Conservation (phyloP, 2,113 vertebrate genomes). For the Psittacula cyanocephala region DNA sequence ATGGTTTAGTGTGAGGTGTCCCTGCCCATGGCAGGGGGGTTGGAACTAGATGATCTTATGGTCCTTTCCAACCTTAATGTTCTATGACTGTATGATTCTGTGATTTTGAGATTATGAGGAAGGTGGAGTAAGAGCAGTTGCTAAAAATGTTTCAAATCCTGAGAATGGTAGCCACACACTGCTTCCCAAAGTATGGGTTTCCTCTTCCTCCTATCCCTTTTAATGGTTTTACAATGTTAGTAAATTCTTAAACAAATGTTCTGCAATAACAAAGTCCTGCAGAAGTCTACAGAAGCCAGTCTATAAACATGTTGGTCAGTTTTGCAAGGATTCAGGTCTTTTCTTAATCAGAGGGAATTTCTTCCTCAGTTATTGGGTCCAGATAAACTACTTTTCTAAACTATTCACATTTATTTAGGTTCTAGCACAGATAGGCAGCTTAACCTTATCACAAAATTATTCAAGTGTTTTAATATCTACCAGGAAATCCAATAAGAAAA, state of each 20-base stretch:
- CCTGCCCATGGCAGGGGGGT: too few species aligned
- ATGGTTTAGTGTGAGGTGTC: too few species aligned
- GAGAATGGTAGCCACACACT: background rate
- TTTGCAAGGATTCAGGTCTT: background rate
- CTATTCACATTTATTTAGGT: background rate
- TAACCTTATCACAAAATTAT: background rate
- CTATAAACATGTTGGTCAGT: background rate
- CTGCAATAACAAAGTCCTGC: background rate
- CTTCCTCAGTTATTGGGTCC: background rate
- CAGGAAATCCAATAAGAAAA: background rate
- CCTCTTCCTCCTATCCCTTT: background rate
- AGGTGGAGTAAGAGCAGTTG: background rate
- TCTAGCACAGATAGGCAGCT: background rate
- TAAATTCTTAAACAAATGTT: background rate
- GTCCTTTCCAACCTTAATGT: too few species aligned
- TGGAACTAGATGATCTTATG: too few species aligned
- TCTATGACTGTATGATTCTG: too few species aligned
- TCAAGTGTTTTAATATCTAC: background rate
- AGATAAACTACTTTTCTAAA: background rate
- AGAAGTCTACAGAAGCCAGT: background rate
- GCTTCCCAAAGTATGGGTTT: background rate
- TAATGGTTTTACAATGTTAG: background rate
- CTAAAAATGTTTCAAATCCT: background rate
- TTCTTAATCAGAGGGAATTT: background rate
- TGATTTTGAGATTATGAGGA: background rate